phyloP scores from a whole-genome alignment of 2,113 vertebrate genomes.

The Myrmophylax atrothorax region DNA sequence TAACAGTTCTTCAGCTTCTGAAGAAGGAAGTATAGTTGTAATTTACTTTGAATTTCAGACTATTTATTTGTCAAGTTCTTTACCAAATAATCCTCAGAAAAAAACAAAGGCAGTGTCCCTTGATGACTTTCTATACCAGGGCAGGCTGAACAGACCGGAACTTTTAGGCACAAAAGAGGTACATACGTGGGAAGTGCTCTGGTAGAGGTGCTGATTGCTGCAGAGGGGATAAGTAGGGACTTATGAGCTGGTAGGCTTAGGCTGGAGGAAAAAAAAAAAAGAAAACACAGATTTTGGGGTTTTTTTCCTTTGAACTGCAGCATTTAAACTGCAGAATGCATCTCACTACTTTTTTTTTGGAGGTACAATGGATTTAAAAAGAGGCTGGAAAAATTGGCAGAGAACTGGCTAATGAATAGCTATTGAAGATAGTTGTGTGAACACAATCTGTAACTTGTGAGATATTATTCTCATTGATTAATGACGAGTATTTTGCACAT shows the following conservation, averaged over 20 bases:
- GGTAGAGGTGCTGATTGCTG: not conserved
- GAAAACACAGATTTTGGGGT: not conserved
- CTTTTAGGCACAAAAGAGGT: not conserved
- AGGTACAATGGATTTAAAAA: not conserved
- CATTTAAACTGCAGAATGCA: not conserved
- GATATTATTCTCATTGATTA: not conserved
- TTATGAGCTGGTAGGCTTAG: not conserved
- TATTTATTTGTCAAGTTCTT: not conserved
- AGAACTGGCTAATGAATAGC: not conserved
- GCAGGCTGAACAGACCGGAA: not conserved
- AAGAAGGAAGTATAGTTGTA: not conserved
- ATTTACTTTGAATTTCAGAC: not conserved
- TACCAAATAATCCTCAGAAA: not conserved
- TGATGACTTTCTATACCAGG: not conserved
- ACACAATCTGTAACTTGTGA: not conserved
- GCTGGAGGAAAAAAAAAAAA: not conserved
- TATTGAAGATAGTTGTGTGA: not conserved
- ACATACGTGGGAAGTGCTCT: not conserved
- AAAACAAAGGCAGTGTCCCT: not conserved
- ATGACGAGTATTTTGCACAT: not conserved
- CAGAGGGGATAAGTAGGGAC: not conserved
- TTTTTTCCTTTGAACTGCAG: rapidly evolving
- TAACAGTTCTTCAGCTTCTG: not conserved
- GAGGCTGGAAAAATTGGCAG: not conserved
- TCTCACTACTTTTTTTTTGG: not conserved